Conservation (phyloP, 30 jellyfish, hydroid and myxozoan species). For the Aurelia aurita region DNA sequence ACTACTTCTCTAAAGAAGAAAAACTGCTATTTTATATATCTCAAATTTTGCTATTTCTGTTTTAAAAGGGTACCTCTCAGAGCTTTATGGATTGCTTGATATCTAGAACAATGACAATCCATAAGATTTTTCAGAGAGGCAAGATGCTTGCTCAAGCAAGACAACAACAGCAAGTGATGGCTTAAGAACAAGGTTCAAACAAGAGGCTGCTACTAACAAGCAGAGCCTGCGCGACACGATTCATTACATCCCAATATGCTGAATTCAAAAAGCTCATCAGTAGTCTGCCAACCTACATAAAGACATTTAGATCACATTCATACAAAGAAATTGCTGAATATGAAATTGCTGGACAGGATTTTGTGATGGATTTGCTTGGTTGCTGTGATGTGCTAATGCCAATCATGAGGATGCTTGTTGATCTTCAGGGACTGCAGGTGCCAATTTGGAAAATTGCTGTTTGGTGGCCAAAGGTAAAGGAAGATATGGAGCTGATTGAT, state of each 20-base stretch:
- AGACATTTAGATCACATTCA: background rate
- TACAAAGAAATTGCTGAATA: slow-evolving; percentile 4
- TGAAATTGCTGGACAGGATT: slow-evolving; percentile 1
- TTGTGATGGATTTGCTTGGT: slow-evolving; percentile 13
- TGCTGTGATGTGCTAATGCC: slow-evolving; percentile 9
- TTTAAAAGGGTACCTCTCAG: slow-evolving; percentile 21
- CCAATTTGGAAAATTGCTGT: slow-evolving; percentile 9
- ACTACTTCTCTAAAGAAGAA: background rate
- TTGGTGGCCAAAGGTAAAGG: slow-evolving; percentile 7
- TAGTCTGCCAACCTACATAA: background rate
- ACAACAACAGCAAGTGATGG: slow-evolving; percentile 19
- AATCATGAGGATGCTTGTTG: slow-evolving; percentile 8
- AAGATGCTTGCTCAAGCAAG: slow-evolving; percentile 16
- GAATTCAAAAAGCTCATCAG: background rate
- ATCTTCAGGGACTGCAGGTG: background rate
- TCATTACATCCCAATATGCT: background rate
- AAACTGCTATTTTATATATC: no score
- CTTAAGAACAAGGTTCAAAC: slow-evolving; percentile 1
- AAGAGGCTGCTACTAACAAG: slow-evolving; percentile 8
- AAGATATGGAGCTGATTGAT: slow-evolving; percentile 7
- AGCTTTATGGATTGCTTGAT: slow-evolving; percentile 15
- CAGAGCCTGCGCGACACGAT: background rate
- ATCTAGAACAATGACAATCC: slow-evolving; percentile 1
- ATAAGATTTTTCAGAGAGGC: slow-evolving; percentile 21
- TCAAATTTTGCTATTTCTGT: no score